Evolutionary conservation across 2,888 invertebrate genomes (phyloP).

Genomic region (Atherix ibis): DNA sequence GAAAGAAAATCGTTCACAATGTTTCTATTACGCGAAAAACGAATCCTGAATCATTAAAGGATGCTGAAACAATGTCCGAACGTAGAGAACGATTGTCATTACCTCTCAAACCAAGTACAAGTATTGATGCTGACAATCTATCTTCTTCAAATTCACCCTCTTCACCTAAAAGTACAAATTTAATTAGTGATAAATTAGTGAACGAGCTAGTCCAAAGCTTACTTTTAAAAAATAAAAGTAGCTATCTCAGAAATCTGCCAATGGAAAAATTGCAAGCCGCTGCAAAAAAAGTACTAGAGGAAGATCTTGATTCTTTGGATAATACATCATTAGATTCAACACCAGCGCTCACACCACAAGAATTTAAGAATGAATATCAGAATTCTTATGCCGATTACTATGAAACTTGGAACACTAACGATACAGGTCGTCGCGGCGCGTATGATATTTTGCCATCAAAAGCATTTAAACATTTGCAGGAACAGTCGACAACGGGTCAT

Average conservation of each 20-base stretch:
- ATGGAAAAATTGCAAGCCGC: slow-evolving; percentile 42
- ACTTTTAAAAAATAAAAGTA: slow-evolving; percentile 38
- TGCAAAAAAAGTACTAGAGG: slow-evolving; percentile 39
- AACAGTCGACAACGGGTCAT: slow-evolving; percentile 26
- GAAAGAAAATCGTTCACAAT: slow-evolving; percentile 30
- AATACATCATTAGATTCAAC: slow-evolving; percentile 34
- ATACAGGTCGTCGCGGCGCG: slow-evolving; percentile 14
- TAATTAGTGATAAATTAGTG: slow-evolving; percentile 38
- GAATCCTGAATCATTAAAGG: slow-evolving; percentile 23
- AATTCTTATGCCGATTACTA: slow-evolving; percentile 40
- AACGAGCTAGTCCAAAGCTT: slow-evolving; percentile 43
- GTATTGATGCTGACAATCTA: slow-evolving; percentile 36
- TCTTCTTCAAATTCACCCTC: slow-evolving; percentile 34
- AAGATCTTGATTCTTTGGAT: slow-evolving; percentile 37
- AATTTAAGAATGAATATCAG: slow-evolving; percentile 28
- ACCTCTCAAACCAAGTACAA: slow-evolving; percentile 32
- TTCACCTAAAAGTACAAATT: slow-evolving; percentile 33
- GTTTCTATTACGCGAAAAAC: slow-evolving; percentile 31
- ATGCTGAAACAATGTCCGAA: slow-evolving; percentile 30
- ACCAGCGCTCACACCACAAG: slow-evolving; percentile 35
- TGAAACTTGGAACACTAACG: slow-evolving; percentile 34
- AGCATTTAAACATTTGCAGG: slow-evolving; percentile 39
- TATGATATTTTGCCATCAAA: slow-evolving; percentile 41
- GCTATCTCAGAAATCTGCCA: slow-evolving; percentile 37
- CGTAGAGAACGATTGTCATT: slow-evolving; percentile 37